Base-by-base conservation (phyloP, 2,113 vertebrate species). In the Notarius lentiginosus region DNA sequence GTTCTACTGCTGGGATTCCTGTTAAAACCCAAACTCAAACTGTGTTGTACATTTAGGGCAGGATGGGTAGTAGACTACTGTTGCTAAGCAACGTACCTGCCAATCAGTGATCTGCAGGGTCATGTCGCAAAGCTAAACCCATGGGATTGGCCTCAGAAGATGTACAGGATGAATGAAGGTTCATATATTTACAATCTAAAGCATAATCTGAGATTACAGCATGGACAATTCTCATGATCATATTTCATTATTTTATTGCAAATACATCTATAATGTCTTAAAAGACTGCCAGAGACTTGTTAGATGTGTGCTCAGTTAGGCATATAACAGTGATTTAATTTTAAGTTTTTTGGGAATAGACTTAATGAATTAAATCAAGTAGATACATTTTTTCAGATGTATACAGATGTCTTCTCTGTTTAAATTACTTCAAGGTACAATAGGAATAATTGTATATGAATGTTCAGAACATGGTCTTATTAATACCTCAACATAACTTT, bases 11-110 rank as follows among this genome's bases (percentile, higher is more conserved):
- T 56, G 65, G 12, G n/a, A 68, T 34, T 72, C n/a, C 66, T 61
- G 55, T 61, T 77, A 24, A 20, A 56, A 76, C 49, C 58, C 20
- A 22, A 66, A 61, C 68, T 76, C 58, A 41, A 60, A 75, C 24
- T 27, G 8, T 65, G n/a, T 73, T 49, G 68, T 51, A 55, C 10
- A 41, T 80, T 82, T 72, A 70, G 66, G 70, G 51, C 63, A 70
- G 79, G 34, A 60, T 24, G 73, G 34, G 22, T 55, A 56, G 56
- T 77, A 55, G 60, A 61, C 20, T 66, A 65, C 72, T 76, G 80
- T 87, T 87, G 70, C 86, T 87, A 75, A 87, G 86, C 60, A 87
- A 87, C 22, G 5, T 49, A 66, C 72, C 60, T 83, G 81, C 81
- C 81, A 79, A 58, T 87, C 70, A 83, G 72, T 30, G 18, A 63